Base-by-base conservation (phyloP, 2,888 invertebrate species). In the Eumerus sabulonum region DNA sequence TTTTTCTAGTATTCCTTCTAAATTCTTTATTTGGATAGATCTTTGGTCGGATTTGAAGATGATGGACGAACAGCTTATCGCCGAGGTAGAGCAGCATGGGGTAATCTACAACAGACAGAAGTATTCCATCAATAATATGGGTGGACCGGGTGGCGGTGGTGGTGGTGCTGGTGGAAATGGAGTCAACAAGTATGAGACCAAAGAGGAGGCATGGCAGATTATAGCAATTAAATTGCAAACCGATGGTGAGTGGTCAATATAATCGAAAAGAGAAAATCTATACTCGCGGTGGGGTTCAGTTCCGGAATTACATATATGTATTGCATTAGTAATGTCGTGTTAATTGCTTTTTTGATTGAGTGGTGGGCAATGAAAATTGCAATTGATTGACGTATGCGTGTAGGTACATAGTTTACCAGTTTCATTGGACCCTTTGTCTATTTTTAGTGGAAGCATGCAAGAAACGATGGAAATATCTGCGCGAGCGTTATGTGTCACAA, bases 21-120 rank as follows among this genome's bases (percentile, higher is more conserved):
- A n/a, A n/a, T n/a, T n/a, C n/a, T 35, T 51, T 14, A 36, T 36
- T 35, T 18, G 13, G 3, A 40, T 40, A 40, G n/a, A 11, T 40
- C 3, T n/a, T n/a, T n/a, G n/a, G n/a, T 14, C 48, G 17, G 17
- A 13, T 5, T 40, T 27, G 9, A 85, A 79, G 66, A 88, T 88
- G 86, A 88, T 89, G 87, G 89, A 89, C 82, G 89, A 89, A 81
- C 87, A 87, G 74, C 79, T 89, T 64, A 89, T 89, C 81, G 86
- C 85, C 70, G 89, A 89, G 83, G 89, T 89, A 14, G 87, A 88
- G 57, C 86, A 86, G 2, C 89, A 89, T 82, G 87, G 88, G 18
- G 88, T 89, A 19, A 89, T 89, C 14, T 89, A 84, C 72, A 89
- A 89, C 84, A 84, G 89, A 9, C 89, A 89, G 71, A 89, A 89